Conservation (phyloP, 2,113 vertebrate species). For the Nycticorax nycticorax region DNA sequence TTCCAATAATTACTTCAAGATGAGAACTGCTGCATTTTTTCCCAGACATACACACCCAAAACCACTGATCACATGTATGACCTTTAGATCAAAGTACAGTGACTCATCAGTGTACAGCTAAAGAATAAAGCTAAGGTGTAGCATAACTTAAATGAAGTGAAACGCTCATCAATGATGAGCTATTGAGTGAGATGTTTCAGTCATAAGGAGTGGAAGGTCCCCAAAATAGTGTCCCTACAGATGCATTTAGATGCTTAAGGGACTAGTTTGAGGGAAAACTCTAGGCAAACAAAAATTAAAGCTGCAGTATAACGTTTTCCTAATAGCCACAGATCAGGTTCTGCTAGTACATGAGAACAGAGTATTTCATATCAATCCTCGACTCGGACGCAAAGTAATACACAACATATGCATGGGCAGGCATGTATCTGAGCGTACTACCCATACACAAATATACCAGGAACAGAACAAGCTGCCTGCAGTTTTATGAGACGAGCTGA, state of each 20-base stretch:
- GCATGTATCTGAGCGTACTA: background rate
- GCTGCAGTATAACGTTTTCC: background rate
- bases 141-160: background rate
- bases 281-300: background rate
- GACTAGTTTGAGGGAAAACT: background rate
- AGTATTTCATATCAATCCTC: background rate
- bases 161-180: background rate
- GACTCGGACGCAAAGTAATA: background rate
- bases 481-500: background rate
- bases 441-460: background rate
- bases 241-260: background rate
- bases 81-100: constrained; percentile 17
- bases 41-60: constrained; percentile 33
- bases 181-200: background rate
- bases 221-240: background rate
- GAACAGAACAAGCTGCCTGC: background rate
- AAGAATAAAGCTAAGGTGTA: background rate
- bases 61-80: background rate
- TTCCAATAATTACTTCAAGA: constrained; percentile 4
- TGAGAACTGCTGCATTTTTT: background rate
- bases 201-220: background rate
- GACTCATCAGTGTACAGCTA: constrained; percentile 9
- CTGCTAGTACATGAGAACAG: background rate
- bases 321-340: background rate
- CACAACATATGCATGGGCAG: background rate